These are phyloP conservation scores for Pharmacophagus antenor DNA, from an alignment of 2,888 invertebrate species.

Conservation along the genomic window DNA sequence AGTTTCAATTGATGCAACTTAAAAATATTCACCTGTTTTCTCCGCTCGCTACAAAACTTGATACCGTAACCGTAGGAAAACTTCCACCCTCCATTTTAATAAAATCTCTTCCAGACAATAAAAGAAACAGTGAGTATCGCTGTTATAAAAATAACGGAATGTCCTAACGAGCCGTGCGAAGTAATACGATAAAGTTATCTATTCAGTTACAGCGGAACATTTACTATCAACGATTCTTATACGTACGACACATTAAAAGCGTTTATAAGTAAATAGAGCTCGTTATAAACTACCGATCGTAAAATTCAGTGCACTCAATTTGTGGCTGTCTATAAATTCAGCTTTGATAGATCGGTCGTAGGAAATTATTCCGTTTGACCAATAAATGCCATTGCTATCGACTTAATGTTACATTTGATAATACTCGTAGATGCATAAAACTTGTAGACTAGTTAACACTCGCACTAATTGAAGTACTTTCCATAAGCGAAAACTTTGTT, in stretches of 20 bases:
- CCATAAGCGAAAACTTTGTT: too few relatives aligned
- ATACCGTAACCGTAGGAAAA: constrained; percentile 24
- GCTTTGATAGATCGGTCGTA: constrained; percentile 46
- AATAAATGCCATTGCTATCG: constrained; percentile 25
- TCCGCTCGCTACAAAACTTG: constrained; percentile 27
- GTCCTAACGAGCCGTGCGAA: constrained; percentile 35
- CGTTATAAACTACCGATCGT: constrained; percentile 63
- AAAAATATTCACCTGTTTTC: constrained; percentile 31
- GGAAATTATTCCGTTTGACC: constrained; percentile 39
- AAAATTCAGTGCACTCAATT: constrained; percentile 69
- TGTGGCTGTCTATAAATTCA: constrained; percentile 61
- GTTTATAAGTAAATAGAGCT: constrained; percentile 72
- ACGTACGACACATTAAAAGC: constrained; percentile 66
- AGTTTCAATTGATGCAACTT: constrained; percentile 32
- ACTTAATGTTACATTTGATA: neutral
- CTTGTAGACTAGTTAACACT: too few relatives aligned
- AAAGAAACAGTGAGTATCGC: constrained; percentile 33
- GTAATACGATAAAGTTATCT: constrained; percentile 38
- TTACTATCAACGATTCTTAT: constrained; percentile 56
- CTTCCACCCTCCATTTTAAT: constrained; percentile 33
- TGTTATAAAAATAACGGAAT: constrained; percentile 34
- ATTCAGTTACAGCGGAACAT: constrained; percentile 41
- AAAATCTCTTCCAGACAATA: constrained; percentile 34
- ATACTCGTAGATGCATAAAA: too few relatives aligned
- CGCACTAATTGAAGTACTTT: neutral